phyloP scores from a whole-genome alignment of 2,113 vertebrate genomes.

The Sterrhoptilus dennistouni region DNA sequence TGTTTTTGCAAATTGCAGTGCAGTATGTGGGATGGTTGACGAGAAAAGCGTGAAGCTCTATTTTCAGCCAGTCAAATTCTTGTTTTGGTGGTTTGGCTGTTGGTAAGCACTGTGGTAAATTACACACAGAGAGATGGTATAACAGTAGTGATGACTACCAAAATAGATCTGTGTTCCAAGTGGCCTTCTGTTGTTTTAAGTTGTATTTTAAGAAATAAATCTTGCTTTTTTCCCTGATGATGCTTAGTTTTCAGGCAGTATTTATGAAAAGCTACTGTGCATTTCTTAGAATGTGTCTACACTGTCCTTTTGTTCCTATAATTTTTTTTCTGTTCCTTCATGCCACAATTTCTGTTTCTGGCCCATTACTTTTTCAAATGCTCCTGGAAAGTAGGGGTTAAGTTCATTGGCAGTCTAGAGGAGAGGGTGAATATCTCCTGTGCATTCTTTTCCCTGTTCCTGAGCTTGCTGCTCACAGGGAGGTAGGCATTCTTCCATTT shows the following conservation, averaged over 20 bases:
- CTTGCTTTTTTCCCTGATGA: neutral
- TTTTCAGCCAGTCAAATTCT: neutral
- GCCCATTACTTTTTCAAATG: neutral
- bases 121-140: neutral
- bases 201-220: conserved; percentile 34
- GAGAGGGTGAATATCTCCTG: neutral
- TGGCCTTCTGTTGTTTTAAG: conserved; percentile 25
- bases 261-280: conserved; percentile 7
- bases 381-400: neutral
- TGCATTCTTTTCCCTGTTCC: accelerated
- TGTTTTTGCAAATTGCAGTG: neutral
- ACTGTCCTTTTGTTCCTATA: neutral
- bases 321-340: neutral
- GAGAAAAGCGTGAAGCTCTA: neutral
- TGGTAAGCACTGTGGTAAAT: neutral
- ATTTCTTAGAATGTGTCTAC: neutral
- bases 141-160: conserved; percentile 15
- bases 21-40: neutral
- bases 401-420: neutral
- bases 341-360: neutral
- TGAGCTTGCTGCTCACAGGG: neutral
- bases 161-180: conserved; percentile 10
- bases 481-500: neutral
- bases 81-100: neutral
- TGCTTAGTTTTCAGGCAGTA: neutral